Base-by-base conservation (phyloP, 2,797 vertebrate genomes). In the Carduelis carduelis region DNA sequence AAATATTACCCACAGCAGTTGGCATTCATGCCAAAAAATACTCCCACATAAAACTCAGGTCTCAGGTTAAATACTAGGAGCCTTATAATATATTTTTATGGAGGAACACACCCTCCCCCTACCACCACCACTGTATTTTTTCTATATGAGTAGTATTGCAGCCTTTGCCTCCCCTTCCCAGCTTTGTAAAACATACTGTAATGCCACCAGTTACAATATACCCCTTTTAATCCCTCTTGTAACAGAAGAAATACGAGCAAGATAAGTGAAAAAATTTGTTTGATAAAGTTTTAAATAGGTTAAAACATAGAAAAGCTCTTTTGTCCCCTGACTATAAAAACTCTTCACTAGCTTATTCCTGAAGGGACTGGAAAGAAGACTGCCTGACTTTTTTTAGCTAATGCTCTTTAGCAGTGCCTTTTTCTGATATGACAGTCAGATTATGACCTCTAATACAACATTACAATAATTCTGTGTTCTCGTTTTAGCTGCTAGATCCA, bases 1-100 rank as follows among this genome's bases (percentile, higher is more conserved):
- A 90, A 87, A 39, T 74, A 74, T 93, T 76, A 66, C 32, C 44
- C 84, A 92, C 49, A 82, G 22, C 27, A 88, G 89, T 49, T 44
- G 66, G 6, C 13, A 79, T 64, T 87, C 56, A 68, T 66, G 39
- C 18, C 8, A 89, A 66, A 96, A 89, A 78, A 30, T 60, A 22
- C 3, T 91, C 27, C n/a, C 17, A 70, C 30, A 69, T 60, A 47
- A 78, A 87, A 78, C 5, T 76, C 19, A 46, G 14, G 24, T 74
- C 68, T 91, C n/a, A 47, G 15, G 23, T 86, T 90, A 87, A 83
- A 79, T 85, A 78, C 18, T 23, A 61, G 28, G 16, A 21, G 4
- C 2, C 9, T 63, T 46, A 74, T 20, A 1, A 50, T 32, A 5
- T 19, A 27, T 84, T 87, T 70, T 68, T 6, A 1, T 26, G 4